Base-by-base conservation (phyloP, 2,113 vertebrate genomes). In the Laterallus jamaicensis region DNA sequence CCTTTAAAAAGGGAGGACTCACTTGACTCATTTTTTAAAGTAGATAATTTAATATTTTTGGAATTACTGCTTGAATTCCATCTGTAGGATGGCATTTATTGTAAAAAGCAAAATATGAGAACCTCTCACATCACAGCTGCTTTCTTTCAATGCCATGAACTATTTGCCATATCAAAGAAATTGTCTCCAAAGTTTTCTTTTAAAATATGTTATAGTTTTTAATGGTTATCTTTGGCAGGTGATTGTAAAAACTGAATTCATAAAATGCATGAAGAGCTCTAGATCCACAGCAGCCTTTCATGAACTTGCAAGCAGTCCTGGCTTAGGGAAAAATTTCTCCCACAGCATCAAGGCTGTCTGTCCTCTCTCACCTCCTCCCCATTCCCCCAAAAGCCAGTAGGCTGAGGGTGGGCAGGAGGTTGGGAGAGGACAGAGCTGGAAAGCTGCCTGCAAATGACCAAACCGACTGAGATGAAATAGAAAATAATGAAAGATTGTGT, bases 1-100 rank as follows among this genome's bases (percentile, higher is more conserved):
- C 32, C 40, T 95, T 96, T 96, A 90, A 94, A 97, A 88, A 91
- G 59, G 10, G 54, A 95, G 77, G 78, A 78, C 82, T 98, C 88
- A 90, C 93, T 97, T 80, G 71, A 91, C 75, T 97, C 50, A 80
- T 94, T 97, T 98, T 97, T 95, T 91, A 94, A 97, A 96, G 92
- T 73, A 92, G 77, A 91, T 96, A 29, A 90, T 97, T 93, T 94
- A 97, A 97, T 97, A 95, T 91, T 64, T 95, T 94, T 97, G 75
- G 88, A 96, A 97, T 97, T 97, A 96, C 83, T 95, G 79, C 86
- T 94, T 94, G 93, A 97, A 96, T 96, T 96, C 93, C 87, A 92
- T 97, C 91, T 96, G 85, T 92, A 93, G 44, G 25, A 29, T 96
- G 94, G 90, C 91, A 73, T 96, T 97, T 95, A 85, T 96, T 93